phyloP scores from a whole-genome alignment of 2,113 vertebrate genomes.

The Lasiurus cinereus region DNA sequence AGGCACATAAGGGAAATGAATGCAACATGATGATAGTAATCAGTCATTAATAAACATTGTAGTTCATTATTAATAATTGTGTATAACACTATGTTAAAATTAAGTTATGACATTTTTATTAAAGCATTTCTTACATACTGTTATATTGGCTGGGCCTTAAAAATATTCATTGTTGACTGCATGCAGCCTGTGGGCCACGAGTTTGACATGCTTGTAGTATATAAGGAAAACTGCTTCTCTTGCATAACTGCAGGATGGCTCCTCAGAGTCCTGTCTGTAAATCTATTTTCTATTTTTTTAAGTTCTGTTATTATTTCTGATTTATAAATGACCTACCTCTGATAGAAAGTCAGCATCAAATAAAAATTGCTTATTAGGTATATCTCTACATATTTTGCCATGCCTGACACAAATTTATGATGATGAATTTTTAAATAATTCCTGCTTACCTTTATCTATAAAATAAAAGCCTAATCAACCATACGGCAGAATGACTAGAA shows the following conservation, averaged over 20 bases:
- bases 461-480: no score
- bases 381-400: not conserved
- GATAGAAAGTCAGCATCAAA: not conserved
- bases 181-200: no score
- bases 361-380: not conserved
- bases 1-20: no score
- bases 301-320: not conserved
- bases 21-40: no score
- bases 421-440: conserved; percentile 11
- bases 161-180: no score
- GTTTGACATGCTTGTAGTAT: not conserved
- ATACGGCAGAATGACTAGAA: no score
- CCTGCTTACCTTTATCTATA: not conserved
- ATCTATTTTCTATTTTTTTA: not conserved
- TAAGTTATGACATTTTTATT: no score
- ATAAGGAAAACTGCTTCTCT: not conserved
- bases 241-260: not conserved
- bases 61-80: no score
- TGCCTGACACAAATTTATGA: not conserved
- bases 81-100: no score
- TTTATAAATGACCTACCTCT: not conserved
- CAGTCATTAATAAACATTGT: no score
- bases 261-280: not conserved
- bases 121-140: no score
- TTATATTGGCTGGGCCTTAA: no score